Evolutionary conservation across 2,888 invertebrate genomes (phyloP), one percentile per base, ranked within the genome.

Genomic region (Drosophila stalkeri): DNA sequence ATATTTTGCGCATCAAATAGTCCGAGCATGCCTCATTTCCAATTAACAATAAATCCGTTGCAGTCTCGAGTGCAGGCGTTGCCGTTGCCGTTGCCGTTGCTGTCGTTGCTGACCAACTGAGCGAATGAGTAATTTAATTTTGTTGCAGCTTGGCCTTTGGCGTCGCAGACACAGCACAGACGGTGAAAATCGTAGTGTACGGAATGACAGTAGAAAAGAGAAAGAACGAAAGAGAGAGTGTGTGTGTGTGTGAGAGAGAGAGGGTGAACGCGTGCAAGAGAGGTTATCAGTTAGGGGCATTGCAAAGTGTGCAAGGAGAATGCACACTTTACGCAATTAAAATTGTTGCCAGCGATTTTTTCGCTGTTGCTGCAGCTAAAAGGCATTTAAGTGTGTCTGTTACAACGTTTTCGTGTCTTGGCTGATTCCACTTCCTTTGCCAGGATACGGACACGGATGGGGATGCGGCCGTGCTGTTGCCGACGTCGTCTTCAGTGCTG

Each of bases 111-210:
- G 78, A 72, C 90, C 90, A 89, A 86, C 85, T 86, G 86, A 75
- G 89, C 86, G 90, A 88, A 90, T 86, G 86, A 86, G 86, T 86
- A 90, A 86, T 86, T 86, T 86, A 88, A 86, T 86, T 86, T 85
- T 85, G 82, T 80, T 85, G 78, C 87, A 86, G 75, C 85, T 80
- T 86, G 84, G 82, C 73, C 84, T 84, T 82, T 85, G 85, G 73
- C 73, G 79, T 79, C 69, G 75, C 66, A 85, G 80, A 82, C 75
- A 72, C 59, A 54, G 61, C 67, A 65, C 70, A 73, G 77, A 75
- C 79, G 57, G 46, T 51, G 63, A 72, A 62, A 74, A 60, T 65
- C 39, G 47, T 41, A 46, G 44, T 37, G 66, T 54, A 64, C 44
- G 31, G 49, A 64, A 52, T 47, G 47, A 63, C 33, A 72, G 47